Evolutionary conservation across 2,888 invertebrate genomes (phyloP).

Genomic region (Sminthurinus aureus): DNA sequence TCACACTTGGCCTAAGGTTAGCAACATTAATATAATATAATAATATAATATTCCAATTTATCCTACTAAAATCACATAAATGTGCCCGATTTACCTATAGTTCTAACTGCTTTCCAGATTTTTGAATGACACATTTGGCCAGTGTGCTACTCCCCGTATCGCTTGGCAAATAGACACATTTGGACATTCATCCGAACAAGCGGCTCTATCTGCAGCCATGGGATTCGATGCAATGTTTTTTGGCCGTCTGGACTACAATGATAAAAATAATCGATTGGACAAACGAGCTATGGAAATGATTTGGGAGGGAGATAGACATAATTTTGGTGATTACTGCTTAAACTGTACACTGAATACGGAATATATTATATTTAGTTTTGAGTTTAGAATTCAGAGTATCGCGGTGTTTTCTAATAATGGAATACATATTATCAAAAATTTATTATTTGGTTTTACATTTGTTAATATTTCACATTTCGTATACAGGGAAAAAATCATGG

Average conservation of each 20-base stretch:
- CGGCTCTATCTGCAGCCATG: slow-evolving; percentile 78
- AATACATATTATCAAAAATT: neutral
- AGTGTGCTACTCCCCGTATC: slow-evolving; percentile 76
- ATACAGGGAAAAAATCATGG: neutral
- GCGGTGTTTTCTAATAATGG: too few species aligned
- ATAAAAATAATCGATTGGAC: slow-evolving; percentile 67
- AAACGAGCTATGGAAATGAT: slow-evolving; percentile 79
- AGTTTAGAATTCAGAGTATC: too few species aligned
- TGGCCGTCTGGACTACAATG: slow-evolving; percentile 85
- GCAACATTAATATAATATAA: too few species aligned
- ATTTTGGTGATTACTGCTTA: too few species aligned
- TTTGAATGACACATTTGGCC: slow-evolving; percentile 74
- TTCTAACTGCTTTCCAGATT: slow-evolving; percentile 61
- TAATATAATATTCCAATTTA: too few species aligned
- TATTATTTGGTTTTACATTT: neutral
- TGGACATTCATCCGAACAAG: slow-evolving; percentile 78
- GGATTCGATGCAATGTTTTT: slow-evolving; percentile 89
- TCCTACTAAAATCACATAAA: neutral
- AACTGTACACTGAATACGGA: too few species aligned
- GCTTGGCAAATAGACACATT: slow-evolving; percentile 91
- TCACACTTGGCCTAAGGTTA: slow-evolving; percentile 77
- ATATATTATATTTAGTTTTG: neutral
- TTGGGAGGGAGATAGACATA: slow-evolving; percentile 74
- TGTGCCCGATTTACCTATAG: slow-evolving; percentile 65
- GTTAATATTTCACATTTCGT: neutral